Conservation (phyloP, 2,888 invertebrate species). For the Pheosia gnoma region DNA sequence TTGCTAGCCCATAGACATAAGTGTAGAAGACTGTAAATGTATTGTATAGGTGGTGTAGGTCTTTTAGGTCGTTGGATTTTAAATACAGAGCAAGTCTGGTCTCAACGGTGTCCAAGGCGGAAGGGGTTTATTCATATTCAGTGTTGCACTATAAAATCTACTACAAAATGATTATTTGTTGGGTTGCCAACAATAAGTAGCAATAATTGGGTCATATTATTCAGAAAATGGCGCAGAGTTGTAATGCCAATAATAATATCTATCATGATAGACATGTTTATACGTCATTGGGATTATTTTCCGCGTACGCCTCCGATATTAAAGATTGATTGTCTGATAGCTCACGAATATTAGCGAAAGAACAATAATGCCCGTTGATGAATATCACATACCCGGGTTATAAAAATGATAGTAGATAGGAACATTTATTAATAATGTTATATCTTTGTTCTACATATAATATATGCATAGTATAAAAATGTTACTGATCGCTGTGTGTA, state of each 20-base stretch:
- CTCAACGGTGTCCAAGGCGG: no score
- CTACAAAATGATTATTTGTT: no score
- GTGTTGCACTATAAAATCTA: no score
- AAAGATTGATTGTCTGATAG: slow-evolving; percentile 44
- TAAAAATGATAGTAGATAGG: neutral
- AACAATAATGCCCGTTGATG: neutral
- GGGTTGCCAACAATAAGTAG: neutral
- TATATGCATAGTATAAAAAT: no score
- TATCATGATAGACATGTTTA: neutral
- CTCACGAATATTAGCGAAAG: slow-evolving; percentile 11
- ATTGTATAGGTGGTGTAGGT: no score
- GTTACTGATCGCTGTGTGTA: no score
- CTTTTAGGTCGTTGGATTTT: no score
- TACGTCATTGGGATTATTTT: slow-evolving; percentile 29
- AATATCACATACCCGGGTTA: neutral
- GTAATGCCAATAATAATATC: neutral
- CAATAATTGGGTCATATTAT: neutral
- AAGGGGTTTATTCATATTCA: no score
- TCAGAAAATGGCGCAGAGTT: neutral
- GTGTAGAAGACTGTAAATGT: no score
- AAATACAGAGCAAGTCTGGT: no score
- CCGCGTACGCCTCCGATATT: slow-evolving; percentile 37
- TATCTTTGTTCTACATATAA: no score
- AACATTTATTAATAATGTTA: neutral
- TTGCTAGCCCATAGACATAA: no score